Percentiles rank a stretch among this genome's conserved stretches.
phyloP scores from a whole-genome alignment of 2,797 vertebrate species.

The Threskiornis aethiopicus region DNA sequence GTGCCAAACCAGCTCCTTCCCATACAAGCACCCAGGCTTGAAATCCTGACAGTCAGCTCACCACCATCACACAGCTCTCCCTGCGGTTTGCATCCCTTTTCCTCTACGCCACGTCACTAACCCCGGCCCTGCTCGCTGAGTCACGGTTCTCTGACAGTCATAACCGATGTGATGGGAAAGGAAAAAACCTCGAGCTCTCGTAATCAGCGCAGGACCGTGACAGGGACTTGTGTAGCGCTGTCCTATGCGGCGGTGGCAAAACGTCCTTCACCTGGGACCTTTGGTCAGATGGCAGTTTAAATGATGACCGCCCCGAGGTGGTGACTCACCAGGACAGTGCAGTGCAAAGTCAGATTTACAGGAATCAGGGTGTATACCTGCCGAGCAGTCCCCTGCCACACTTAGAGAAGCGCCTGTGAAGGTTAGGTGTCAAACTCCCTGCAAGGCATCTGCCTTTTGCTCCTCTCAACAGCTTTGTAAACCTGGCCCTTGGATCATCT shows the following conservation, averaged over 20 bases:
- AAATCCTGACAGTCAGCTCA: background rate
- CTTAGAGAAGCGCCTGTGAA: background rate
- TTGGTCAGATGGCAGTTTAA: background rate
- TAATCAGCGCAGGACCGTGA: fast-evolving
- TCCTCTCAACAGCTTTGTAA: background rate
- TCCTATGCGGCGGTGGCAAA: fast-evolving
- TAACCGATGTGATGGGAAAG: background rate
- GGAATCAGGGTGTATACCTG: background rate
- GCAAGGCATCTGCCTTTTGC: background rate
- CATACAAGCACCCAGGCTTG: background rate
- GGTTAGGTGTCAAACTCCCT: background rate
- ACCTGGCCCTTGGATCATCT: background rate
- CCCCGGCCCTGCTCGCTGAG: fast-evolving
- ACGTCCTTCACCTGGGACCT: background rate
- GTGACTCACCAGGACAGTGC: background rate
- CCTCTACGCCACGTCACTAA: background rate
- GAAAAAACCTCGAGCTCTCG: background rate
- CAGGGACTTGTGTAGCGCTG: background rate
- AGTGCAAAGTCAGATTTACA: background rate
- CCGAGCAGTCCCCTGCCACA: background rate
- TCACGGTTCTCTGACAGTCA: background rate
- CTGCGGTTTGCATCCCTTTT: background rate
- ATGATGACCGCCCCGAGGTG: background rate
- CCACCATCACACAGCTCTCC: background rate
- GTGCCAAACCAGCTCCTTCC: background rate